A percentile compares a stretch with the other conserved stretches of the same genome.
Evolutionary conservation across 2,888 invertebrate genomes (phyloP).

Genomic region (Ophonus ardosiacus): DNA sequence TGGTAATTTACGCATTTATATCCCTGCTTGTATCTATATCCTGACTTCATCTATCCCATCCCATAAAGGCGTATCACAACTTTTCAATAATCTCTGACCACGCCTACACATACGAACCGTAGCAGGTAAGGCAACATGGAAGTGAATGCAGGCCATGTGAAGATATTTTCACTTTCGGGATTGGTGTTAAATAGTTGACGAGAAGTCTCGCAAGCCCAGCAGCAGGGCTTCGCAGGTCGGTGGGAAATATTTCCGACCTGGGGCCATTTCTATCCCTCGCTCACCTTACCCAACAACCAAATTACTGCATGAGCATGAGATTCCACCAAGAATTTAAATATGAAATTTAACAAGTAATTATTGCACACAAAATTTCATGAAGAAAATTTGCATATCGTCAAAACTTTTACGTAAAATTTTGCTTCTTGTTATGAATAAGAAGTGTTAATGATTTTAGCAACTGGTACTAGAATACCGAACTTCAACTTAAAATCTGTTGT

Average conservation of each 20-base stretch:
- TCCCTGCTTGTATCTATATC: not conserved
- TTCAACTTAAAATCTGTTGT: no score
- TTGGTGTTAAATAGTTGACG: constrained; percentile 60
- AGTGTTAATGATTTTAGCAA: no score
- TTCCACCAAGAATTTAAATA: not conserved
- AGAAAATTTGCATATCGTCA: not conserved
- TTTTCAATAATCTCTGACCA: not conserved
- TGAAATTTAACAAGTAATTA: not conserved
- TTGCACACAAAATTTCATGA: not conserved
- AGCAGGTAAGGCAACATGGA: not conserved
- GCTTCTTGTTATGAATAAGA: not conserved
- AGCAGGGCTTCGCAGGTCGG: not conserved
- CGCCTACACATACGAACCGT: not conserved
- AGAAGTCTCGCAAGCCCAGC: constrained; percentile 1
- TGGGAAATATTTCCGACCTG: constrained; percentile 48
- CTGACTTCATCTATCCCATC: not conserved
- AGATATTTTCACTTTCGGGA: constrained; percentile 43
- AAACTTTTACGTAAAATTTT: not conserved
- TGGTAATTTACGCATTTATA: not conserved
- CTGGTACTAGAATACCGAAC: no score
- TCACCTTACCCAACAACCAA: constrained; percentile 30
- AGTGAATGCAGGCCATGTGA: not conserved
- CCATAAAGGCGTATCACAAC: constrained; percentile 1
- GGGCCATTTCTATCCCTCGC: constrained; percentile 21
- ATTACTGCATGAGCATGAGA: constrained; percentile 6